Evolutionary conservation across 2,888 invertebrate species (phyloP), one percentile per base, ranked within the genome.

Genomic region (Drosophila peninsularis): DNA sequence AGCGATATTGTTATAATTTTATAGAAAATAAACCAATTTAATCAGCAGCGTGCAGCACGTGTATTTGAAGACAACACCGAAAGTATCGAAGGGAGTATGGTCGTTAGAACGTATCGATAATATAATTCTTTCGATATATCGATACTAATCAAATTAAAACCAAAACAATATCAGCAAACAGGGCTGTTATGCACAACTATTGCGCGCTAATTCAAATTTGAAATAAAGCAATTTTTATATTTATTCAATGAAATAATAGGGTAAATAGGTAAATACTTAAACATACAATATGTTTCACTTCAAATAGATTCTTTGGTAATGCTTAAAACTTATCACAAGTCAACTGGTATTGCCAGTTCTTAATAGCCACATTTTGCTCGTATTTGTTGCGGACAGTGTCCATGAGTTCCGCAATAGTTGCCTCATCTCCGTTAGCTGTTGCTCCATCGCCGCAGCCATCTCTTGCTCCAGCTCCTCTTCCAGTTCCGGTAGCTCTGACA

Each of bases 261-360:
- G 30, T 54, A 41, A 52, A 52, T 37, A 67, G 24, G 21, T 37
- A 32, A 60, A 62, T 67, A 71, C 14, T 50, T 34, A 50, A 50
- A 30, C 6, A 19, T 17, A 37, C 24, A 47, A 39, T 30, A 47
- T 45, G 44, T 58, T 62, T 27, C 4, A 14, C 24, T 27, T 42
- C 21, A 49, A 49, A 10, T 54, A 60, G 45, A 62, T 57, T 37
- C 61, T 79, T 79, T 75, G 73, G 66, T 75, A 68, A 62, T 41
- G 52, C 52, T 82, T 86, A 92, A 66, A 93, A 89, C 76, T 92
- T 91, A 77, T 92, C 91, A 89, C 91, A 92, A 67, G 93, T 92
- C 66, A 93, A 81, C 78, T 93, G 92, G 83, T 93, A 92, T 78
- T 92, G 90, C 93, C 93, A 93, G 89, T 93, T 92, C 82, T 90